phyloP scores from a whole-genome alignment of 1,140 invertebrate species.

The Drosophila parvula region DNA sequence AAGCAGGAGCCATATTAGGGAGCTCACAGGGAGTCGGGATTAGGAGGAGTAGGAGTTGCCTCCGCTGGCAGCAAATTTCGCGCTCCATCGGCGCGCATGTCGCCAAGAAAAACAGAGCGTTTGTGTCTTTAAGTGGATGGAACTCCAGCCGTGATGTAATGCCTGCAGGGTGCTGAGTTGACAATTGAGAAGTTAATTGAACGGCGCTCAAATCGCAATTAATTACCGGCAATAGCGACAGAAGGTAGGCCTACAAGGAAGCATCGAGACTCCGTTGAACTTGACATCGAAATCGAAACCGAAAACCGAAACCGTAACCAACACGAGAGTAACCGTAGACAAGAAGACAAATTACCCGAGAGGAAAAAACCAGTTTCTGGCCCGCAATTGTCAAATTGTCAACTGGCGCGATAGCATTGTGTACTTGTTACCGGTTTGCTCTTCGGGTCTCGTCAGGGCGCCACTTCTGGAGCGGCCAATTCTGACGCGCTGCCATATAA shows the following conservation, averaged over 20 bases:
- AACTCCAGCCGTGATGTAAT: conserved; percentile 50
- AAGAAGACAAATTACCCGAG: conserved; percentile 53
- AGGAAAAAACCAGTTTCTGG: conserved; percentile 61
- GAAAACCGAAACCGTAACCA: conserved; percentile 23
- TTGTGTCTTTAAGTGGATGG: conserved; percentile 52
- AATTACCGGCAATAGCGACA: conserved; percentile 38
- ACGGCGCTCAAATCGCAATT: conserved; percentile 53
- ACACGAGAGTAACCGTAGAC: conserved; percentile 16
- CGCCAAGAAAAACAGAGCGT: conserved; percentile 38
- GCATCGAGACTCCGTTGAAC: conserved; percentile 54
- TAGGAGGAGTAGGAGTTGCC: background rate
- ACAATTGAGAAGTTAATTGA: conserved; percentile 73
- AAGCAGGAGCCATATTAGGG: background rate
- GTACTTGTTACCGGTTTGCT: conserved; percentile 71
- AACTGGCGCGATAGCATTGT: conserved; percentile 61
- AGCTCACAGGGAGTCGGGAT: background rate
- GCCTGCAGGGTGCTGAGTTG: conserved; percentile 29
- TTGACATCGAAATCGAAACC: conserved; percentile 49
- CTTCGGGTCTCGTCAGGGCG: conserved; percentile 46
- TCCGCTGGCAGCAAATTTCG: conserved; percentile 43
- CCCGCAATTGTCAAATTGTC: conserved; percentile 71
- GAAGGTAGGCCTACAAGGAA: conserved; percentile 70
- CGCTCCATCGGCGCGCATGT: conserved; percentile 47
- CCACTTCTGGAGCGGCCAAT: conserved; percentile 57
- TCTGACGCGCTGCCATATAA: conserved; percentile 70